A percentile compares a stretch with the other conserved stretches of the same genome.
Conservation (phyloP, 2,797 vertebrate genomes). For the Selene dorsalis region DNA sequence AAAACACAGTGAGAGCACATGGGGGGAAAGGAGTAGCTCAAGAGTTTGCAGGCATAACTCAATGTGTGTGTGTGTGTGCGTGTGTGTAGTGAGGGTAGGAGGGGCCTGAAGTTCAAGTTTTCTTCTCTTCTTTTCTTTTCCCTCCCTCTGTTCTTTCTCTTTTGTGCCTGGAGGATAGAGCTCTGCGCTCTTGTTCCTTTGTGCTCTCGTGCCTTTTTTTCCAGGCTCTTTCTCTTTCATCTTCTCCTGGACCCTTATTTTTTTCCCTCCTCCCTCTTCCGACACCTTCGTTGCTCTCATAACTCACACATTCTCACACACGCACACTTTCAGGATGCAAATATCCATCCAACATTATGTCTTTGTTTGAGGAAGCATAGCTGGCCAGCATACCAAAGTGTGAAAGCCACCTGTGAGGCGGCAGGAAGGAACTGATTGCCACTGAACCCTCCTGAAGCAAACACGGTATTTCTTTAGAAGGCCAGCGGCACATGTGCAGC, state of each 20-base stretch:
- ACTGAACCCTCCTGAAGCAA: not conserved
- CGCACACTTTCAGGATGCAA: constrained; percentile 23
- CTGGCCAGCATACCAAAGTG: constrained; percentile 40
- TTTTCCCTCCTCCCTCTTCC: constrained; percentile 33
- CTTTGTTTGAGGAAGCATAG: constrained; percentile 52
- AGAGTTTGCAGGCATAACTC: constrained; percentile 37
- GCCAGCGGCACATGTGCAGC: constrained; percentile 4
- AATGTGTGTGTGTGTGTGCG: constrained; percentile 1
- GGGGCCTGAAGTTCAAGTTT: constrained; percentile 40
- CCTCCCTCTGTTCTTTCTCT: constrained; percentile 58
- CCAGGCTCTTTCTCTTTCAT: constrained; percentile 58
- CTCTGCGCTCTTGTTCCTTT: constrained; percentile 43
- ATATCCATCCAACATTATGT: constrained; percentile 48
- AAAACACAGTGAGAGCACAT: constrained; percentile 4
- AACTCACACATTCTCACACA: constrained; percentile 12
- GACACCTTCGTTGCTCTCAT: constrained; percentile 24
- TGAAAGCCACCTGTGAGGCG: constrained; percentile 43
- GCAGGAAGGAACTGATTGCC: constrained; percentile 28
- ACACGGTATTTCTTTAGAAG: constrained; percentile 25
- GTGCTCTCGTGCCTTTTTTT: constrained; percentile 54
- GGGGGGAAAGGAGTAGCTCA: not conserved
- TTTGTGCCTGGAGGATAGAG: constrained; percentile 58
- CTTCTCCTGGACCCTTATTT: constrained; percentile 45
- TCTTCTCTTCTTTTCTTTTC: constrained; percentile 49
- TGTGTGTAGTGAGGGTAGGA: not conserved